These are phyloP conservation scores for Herminia tarsipennalis DNA, from an alignment of 2,888 invertebrate genomes.

Conservation along the genomic window DNA sequence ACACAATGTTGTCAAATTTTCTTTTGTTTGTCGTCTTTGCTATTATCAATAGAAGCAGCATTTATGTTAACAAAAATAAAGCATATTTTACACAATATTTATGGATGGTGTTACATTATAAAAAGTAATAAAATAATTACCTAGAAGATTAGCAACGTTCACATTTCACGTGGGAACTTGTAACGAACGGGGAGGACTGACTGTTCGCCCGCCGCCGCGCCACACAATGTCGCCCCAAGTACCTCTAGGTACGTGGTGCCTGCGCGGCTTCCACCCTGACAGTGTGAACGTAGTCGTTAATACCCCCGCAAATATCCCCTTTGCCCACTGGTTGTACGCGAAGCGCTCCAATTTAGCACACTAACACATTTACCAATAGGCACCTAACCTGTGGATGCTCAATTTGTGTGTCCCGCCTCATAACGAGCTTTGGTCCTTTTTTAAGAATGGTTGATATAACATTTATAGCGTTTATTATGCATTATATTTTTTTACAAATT, in stretches of 20 bases:
- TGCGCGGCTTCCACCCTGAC: conserved; percentile 12
- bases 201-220: background rate
- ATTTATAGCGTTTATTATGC: too few relatives aligned
- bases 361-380: conserved; percentile 3
- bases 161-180: background rate
- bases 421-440: too few relatives aligned
- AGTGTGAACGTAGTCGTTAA: conserved; percentile 14
- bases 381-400: background rate
- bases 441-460: too few relatives aligned
- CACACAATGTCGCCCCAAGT: conserved; percentile 4
- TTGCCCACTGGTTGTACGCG: background rate
- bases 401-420: too few relatives aligned
- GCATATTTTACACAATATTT: background rate
- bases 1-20: background rate
- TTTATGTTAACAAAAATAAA: background rate
- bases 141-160: background rate
- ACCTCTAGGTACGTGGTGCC: conserved; percentile 15
- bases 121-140: conserved; percentile 2
- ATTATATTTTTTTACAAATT: too few relatives aligned
- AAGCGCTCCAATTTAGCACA: conserved; percentile 4
- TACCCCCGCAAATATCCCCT: conserved; percentile 9
- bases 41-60: background rate
- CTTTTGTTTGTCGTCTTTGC: too few relatives aligned
- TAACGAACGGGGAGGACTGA: conserved; percentile 10
- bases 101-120: too few relatives aligned